These are phyloP conservation scores for Chiridota heheva DNA, from an alignment of 35 echinoderm and acorn worm genomes.

Conservation along the genomic window DNA sequence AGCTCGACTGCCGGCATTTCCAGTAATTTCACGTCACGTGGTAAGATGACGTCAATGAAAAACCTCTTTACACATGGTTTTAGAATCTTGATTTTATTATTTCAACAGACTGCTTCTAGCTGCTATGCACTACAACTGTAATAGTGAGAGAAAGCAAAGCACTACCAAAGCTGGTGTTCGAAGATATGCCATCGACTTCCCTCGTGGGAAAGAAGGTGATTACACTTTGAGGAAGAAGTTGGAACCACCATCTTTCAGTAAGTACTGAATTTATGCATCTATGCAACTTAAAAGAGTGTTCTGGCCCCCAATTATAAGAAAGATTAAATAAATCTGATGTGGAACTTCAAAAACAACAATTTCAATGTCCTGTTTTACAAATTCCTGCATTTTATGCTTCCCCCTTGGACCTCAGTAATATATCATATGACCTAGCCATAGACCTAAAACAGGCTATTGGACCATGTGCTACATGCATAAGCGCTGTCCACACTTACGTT, in stretches of 20 bases:
- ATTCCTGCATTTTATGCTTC: background rate
- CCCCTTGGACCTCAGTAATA: background rate
- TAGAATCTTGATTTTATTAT: background rate
- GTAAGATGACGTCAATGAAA: background rate
- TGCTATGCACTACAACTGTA: constrained; percentile 12
- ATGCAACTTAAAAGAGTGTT: background rate
- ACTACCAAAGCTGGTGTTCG: background rate
- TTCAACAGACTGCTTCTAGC: background rate
- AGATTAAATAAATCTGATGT: background rate
- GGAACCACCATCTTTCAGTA: background rate
- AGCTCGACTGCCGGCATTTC: background rate
- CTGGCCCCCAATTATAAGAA: background rate
- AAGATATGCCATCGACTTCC: background rate
- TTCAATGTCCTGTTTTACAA: background rate
- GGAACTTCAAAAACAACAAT: background rate
- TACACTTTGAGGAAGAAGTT: background rate
- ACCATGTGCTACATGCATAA: too few species aligned
- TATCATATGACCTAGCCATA: too few species aligned
- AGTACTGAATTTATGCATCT: background rate
- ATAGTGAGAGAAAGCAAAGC: background rate
- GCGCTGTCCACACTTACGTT: too few species aligned
- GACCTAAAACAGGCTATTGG: too few species aligned
- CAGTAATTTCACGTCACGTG: background rate
- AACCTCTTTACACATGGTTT: background rate
- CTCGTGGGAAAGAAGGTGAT: background rate